phyloP scores from a whole-genome alignment of 1,140 invertebrate genomes.

The Pseudomyrmex cubaensis region DNA sequence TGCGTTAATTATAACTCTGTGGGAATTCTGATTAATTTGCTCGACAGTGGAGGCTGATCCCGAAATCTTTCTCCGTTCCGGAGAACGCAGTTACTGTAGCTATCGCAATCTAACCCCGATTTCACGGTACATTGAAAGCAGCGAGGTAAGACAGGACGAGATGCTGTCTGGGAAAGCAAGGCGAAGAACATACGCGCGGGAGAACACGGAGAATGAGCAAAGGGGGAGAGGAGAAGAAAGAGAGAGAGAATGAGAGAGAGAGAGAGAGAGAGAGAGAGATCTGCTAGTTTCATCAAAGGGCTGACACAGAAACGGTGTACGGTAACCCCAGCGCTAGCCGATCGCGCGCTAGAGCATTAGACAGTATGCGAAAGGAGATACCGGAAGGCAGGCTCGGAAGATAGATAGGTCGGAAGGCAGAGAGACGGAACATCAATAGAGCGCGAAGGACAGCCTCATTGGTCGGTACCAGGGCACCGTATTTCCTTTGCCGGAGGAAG shows the following conservation, averaged over 20 bases:
- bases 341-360: conserved; percentile 43
- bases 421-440: conserved; percentile 61
- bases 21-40: conserved; percentile 18
- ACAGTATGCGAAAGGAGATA: conserved; percentile 53
- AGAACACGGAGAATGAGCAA: conserved; percentile 40
- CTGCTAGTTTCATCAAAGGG: conserved; percentile 60
- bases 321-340: conserved; percentile 30
- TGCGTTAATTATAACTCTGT: neutral
- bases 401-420: conserved; percentile 58
- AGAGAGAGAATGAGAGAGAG: too few relatives aligned
- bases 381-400: conserved; percentile 51
- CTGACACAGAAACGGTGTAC: conserved; percentile 10
- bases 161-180: conserved; percentile 39
- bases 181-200: conserved; percentile 28
- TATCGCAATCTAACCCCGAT: conserved; percentile 35
- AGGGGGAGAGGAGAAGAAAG: too few relatives aligned
- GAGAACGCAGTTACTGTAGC: neutral
- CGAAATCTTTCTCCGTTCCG: neutral
- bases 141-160: conserved; percentile 36
- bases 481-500: conserved; percentile 68
- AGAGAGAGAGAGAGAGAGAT: conserved; percentile 7
- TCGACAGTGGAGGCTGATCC: neutral
- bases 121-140: conserved; percentile 42
- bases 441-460: conserved; percentile 58
- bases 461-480: conserved; percentile 46